Conservation (phyloP, 2,888 invertebrate genomes). For the Ommatoiulus sabulosus region DNA sequence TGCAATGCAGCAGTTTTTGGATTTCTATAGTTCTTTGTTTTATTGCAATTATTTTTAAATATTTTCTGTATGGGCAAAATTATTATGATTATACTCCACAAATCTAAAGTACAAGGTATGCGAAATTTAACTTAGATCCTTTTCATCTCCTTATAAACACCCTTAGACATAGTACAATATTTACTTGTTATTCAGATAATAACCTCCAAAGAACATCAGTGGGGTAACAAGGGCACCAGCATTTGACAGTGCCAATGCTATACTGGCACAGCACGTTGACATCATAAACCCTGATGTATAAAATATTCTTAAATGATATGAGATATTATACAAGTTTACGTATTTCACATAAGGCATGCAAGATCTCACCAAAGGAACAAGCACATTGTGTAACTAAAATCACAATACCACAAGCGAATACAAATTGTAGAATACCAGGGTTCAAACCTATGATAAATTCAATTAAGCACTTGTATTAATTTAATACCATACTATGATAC, state of each 20-base stretch:
- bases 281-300: slow-evolving; percentile 82
- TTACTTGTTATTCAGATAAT: slow-evolving; percentile 90
- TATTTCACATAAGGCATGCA: not conserved
- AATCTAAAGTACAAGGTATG: too few species aligned
- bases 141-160: too few species aligned
- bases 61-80: too few species aligned
- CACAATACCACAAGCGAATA: slow-evolving; percentile 76
- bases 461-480: too few species aligned
- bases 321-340: not conserved
- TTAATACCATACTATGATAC: too few species aligned
- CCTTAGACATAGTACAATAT: slow-evolving; percentile 63
- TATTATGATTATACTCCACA: too few species aligned
- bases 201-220: slow-evolving; percentile 94
- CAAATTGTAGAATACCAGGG: slow-evolving; percentile 68
- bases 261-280: slow-evolving; percentile 84
- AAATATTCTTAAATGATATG: not conserved
- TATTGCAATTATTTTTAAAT: not conserved
- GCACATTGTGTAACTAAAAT: slow-evolving; percentile 87
- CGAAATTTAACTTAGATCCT: too few species aligned
- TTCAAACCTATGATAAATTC: too few species aligned
- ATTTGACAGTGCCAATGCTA: slow-evolving; percentile 89
- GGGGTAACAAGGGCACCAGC: slow-evolving; percentile 94
- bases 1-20: too few species aligned
- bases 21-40: not conserved
- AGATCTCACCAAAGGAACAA: slow-evolving; percentile 84